These are phyloP conservation scores for Vidua macroura DNA, from an alignment of 2,113 vertebrate species.

Conservation along the genomic window DNA sequence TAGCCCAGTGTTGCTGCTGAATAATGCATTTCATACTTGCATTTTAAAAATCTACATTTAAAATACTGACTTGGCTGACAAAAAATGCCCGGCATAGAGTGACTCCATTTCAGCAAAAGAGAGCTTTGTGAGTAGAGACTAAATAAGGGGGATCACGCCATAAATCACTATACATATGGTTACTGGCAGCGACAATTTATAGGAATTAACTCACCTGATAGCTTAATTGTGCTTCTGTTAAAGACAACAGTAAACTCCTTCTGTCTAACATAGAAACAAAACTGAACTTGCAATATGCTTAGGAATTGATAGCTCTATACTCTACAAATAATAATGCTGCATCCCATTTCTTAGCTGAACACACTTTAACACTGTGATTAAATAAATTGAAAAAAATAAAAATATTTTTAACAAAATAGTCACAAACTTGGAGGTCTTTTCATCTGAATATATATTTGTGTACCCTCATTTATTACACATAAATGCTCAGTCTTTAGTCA, in stretches of 20 bases:
- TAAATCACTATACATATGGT: neutral
- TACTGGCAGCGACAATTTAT: neutral
- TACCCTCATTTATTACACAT: conserved; percentile 14
- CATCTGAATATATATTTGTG: neutral
- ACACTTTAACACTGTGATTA: neutral
- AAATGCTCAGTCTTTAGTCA: conserved; percentile 49
- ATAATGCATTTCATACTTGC: neutral
- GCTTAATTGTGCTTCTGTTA: neutral
- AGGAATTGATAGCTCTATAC: neutral
- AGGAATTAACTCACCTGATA: neutral
- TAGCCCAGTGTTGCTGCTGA: neutral
- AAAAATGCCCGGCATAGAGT: neutral
- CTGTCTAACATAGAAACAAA: neutral
- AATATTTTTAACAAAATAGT: conserved; percentile 13
- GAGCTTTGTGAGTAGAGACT: neutral
- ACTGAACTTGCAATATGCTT: neutral
- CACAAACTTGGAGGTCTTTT: neutral
- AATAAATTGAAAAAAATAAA: conserved; percentile 9
- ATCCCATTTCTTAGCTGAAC: neutral
- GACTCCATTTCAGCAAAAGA: neutral
- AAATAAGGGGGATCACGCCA: neutral
- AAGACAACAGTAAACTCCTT: neutral
- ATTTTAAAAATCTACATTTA: conserved; percentile 6
- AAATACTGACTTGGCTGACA: neutral
- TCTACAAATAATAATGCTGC: neutral